Evolutionary conservation across 2,888 invertebrate species (phyloP).

Genomic region (Drosophila formosana): DNA sequence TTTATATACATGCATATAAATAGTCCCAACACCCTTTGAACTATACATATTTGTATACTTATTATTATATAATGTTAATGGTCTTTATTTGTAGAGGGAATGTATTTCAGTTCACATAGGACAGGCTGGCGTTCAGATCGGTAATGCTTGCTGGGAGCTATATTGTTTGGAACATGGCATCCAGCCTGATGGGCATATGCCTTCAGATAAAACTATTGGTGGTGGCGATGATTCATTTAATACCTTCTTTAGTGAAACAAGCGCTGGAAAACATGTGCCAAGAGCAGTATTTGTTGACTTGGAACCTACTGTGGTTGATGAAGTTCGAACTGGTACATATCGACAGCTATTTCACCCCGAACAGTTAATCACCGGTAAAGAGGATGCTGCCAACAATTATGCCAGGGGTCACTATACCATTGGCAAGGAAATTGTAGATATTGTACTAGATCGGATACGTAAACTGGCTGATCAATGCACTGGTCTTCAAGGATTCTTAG

Average conservation of each 20-base stretch:
- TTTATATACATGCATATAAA: no score
- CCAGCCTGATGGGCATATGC: conserved; percentile 95
- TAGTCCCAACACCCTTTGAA: no score
- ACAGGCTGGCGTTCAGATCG: conserved; percentile 94
- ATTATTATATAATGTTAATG: background rate
- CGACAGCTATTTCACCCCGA: conserved; percentile 95
- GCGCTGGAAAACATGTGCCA: conserved; percentile 93
- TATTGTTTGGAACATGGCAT: conserved; percentile 94
- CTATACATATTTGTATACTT: no score
- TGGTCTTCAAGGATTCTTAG: conserved; percentile 94
- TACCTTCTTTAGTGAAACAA: conserved; percentile 91
- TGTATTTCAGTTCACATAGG: conserved; percentile 95
- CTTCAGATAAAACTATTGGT: conserved; percentile 91
- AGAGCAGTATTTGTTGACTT: conserved; percentile 95
- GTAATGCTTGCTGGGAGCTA: conserved; percentile 94
- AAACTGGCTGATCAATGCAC: conserved; percentile 95
- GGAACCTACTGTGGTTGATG: conserved; percentile 97
- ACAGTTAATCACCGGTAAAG: conserved; percentile 96
- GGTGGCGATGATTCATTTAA: conserved; percentile 92
- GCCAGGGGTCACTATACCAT: conserved; percentile 97
- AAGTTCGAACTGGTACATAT: conserved; percentile 93
- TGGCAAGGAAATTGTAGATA: conserved; percentile 95
- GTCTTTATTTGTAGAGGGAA: conserved; percentile 88
- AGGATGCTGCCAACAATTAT: conserved; percentile 97
- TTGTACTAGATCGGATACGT: conserved; percentile 92